phyloP scores from a whole-genome alignment of 2,113 vertebrate genomes.

The Echinops telfairi region DNA sequence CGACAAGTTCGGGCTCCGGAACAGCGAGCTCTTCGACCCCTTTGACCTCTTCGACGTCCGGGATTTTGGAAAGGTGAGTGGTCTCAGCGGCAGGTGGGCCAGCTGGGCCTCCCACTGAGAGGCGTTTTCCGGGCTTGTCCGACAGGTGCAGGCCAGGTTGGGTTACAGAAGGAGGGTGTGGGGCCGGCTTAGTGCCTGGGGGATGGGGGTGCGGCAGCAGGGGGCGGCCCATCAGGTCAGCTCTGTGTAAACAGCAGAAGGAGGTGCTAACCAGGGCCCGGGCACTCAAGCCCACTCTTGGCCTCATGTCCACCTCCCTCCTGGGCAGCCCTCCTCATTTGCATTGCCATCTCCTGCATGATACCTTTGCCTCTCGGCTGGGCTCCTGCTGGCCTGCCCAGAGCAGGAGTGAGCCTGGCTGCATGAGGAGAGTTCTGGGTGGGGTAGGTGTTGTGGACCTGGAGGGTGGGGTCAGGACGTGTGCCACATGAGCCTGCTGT shows the following conservation, averaged over 20 bases:
- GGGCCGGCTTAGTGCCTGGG: fast-evolving
- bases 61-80: conserved; percentile 98
- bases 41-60: conserved; percentile 99
- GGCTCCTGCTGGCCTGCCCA: background rate
- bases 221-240: too few species aligned
- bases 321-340: background rate
- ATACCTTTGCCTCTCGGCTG: background rate
- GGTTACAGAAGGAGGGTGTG: background rate
- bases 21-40: conserved; percentile 97
- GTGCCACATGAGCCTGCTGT: fast-evolving
- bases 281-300: too few species aligned
- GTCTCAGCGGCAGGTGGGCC: background rate
- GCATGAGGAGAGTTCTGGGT: background rate
- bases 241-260: background rate
- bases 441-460: fast-evolving
- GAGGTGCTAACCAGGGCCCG: background rate
- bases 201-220: background rate
- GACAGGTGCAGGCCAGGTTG: background rate
- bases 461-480: fast-evolving
- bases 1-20: conserved; percentile 95
- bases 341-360: background rate
- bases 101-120: fast-evolving
- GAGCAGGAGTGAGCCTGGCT: background rate
- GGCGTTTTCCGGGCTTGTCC: fast-evolving
- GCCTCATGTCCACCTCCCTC: too few species aligned